These are phyloP conservation scores for Archegozetes longisetosus DNA, from an alignment of 1,140 invertebrate species.

Conservation along the genomic window DNA sequence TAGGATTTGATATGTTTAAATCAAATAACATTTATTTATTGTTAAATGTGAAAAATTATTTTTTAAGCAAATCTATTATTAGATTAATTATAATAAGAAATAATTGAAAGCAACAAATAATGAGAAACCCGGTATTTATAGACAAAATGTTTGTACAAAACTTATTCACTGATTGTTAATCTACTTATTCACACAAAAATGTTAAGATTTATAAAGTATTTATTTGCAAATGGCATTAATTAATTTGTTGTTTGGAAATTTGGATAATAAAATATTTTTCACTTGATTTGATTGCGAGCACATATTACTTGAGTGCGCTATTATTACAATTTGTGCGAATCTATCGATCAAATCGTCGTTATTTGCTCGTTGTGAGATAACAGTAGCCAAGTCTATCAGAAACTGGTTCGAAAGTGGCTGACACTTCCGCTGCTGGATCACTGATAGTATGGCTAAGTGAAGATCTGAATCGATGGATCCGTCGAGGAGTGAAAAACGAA, in stretches of 20 bases:
- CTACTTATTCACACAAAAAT: background rate
- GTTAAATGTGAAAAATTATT: background rate
- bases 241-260: background rate
- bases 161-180: no score
- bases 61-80: no score
- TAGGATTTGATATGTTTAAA: background rate
- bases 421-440: background rate
- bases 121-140: no score
- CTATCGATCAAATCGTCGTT: background rate
- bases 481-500: background rate
- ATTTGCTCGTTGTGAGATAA: background rate
- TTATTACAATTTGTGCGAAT: background rate
- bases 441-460: background rate
- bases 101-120: no score
- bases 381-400: background rate
- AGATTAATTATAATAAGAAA: no score
- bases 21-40: background rate
- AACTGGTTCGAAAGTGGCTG: background rate
- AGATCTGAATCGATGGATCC: background rate
- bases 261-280: background rate
- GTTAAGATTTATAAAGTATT: background rate
- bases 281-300: background rate
- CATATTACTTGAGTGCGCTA: background rate
- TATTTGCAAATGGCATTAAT: slow-evolving; percentile 6
- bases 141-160: no score